Base-by-base conservation (phyloP, 2,888 invertebrate species). In the Osmoderma eremita region DNA sequence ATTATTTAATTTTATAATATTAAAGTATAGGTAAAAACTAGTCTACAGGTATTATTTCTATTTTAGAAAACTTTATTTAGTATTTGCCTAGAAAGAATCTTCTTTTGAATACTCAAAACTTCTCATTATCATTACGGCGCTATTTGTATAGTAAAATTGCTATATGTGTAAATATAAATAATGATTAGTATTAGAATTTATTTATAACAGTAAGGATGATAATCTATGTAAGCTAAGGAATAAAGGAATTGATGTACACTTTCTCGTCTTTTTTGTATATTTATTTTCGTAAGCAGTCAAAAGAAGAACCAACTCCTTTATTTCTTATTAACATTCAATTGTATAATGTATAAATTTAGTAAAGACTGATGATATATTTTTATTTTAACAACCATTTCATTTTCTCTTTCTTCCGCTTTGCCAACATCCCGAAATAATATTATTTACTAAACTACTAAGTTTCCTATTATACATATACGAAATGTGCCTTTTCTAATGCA, bases 311-410 rank as follows among this genome's bases (percentile, higher is more conserved):
- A 56, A 56, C 5, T 56, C 56, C 41, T 56, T 56, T 39, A 56
- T 56, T 56, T 54, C 54, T 54, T 30, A 30, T 54, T 54, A 54
- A 39, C 13, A 13, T 51, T 56, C 41, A 41, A 30, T 30, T 30
- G 30, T 30, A 30, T 30, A 2, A 39, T 56, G 41, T 56, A 56
- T 56, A 56, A 56, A 39, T 58, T 58, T 58, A 58, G 58, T 58
- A 58, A 58, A 58, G 58, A 58, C 58, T 58, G 58, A 58, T 42
- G 39, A 30, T n/a, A 38, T 54, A n/a, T 58, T 42, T 58, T 24
- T 30, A n/a, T n/a, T n/a, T n/a, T n/a, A n/a, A n/a, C n/a, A n/a
- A n/a, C n/a, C n/a, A n/a, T n/a, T n/a, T n/a, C n/a, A n/a, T 42
- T 18, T 42, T 58, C 4, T 45, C 10, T 48, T 8, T 48, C 2